Evolutionary conservation across 37 sponge, comb jelly and placozoan genomes (phyloP), one percentile per base, ranked within the genome.

Genomic region (Mnemiopsis leidyi): DNA sequence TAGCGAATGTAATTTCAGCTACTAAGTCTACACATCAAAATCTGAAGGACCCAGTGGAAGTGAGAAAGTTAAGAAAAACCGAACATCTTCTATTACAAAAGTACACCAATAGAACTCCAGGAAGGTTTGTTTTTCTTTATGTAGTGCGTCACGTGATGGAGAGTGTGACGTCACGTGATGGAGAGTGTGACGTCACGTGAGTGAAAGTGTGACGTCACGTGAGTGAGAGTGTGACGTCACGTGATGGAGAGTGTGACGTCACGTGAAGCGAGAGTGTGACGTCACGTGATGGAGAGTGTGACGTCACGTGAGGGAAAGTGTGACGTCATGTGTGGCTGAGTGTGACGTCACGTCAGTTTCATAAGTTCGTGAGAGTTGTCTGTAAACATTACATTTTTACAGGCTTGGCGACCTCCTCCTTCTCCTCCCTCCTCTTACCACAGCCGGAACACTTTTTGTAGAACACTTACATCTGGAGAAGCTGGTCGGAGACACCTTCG

Each of bases 381-480:
- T n/a, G n/a, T n/a, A n/a, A n/a, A n/a, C n/a, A n/a, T n/a, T n/a
- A n/a, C n/a, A n/a, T n/a, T n/a, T n/a, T n/a, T n/a, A n/a, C 82
- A 79, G 82, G 37, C 2, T 79, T 5, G 82, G 82, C 13, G 82
- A 79, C 21, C 21, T 79, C 16, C 82, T 79, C 34, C 82, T 79
- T 5, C 82, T 79, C 37, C 37, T 79, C 35, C 82, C 82, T 36
- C 82, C 82, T 36, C 82, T 79, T 23, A 79, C 82, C 36, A 79
- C 36, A 7, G 82, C 82, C 34, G 82, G 82, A 5, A 79, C 35
- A 34, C 82, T 79, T 36, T 79, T 79, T 33, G 37, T 79, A 16
- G 82, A 79, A 79, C 82, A 79, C 37, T 36, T 79, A 13, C 82
- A 79, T 32, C 21, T 79, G 34, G 82, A 79, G 37, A 79, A 79